Conservation (phyloP, 2,888 invertebrate genomes). For the Melieria omissa region DNA sequence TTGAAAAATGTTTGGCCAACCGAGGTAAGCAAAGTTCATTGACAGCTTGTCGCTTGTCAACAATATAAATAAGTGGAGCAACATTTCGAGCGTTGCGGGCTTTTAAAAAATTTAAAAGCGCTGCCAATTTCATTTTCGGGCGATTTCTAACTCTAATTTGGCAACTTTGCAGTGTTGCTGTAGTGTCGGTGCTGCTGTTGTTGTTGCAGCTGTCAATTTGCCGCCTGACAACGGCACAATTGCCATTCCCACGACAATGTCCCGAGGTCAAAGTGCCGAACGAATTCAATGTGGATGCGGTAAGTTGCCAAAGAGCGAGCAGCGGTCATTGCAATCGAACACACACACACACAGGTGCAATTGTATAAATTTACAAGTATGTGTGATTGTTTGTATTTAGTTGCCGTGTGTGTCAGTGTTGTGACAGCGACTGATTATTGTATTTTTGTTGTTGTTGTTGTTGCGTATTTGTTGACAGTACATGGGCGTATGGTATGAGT, state of each 20-base stretch:
- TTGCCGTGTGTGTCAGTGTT: background rate
- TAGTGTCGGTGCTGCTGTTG: too few species aligned
- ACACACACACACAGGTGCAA: too few species aligned
- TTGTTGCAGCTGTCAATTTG: constrained; percentile 21
- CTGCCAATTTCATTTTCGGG: too few species aligned
- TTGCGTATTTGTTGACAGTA: constrained; percentile 68
- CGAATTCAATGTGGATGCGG: constrained; percentile 71
- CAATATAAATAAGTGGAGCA: background rate
- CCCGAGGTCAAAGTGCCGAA: constrained; percentile 72
- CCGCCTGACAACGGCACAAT: constrained; percentile 67
- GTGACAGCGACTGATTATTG: background rate
- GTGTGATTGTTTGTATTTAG: too few species aligned
- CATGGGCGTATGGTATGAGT: constrained; percentile 82
- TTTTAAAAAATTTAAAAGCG: background rate
- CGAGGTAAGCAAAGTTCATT: constrained; percentile 29
- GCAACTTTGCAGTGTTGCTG: too few species aligned
- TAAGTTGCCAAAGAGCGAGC: constrained; percentile 44
- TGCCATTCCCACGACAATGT: constrained; percentile 74
- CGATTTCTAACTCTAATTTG: too few species aligned
- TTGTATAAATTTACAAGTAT: too few species aligned
- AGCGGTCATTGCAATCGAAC: too few species aligned
- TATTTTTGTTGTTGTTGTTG: too few species aligned
- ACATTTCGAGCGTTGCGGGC: background rate
- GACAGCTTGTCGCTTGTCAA: constrained; percentile 7
- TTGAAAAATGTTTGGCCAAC: constrained; percentile 26